These are phyloP conservation scores for Pipistrellus pygmaeus DNA, from an alignment of 2,797 vertebrate species.

Conservation along the genomic window DNA sequence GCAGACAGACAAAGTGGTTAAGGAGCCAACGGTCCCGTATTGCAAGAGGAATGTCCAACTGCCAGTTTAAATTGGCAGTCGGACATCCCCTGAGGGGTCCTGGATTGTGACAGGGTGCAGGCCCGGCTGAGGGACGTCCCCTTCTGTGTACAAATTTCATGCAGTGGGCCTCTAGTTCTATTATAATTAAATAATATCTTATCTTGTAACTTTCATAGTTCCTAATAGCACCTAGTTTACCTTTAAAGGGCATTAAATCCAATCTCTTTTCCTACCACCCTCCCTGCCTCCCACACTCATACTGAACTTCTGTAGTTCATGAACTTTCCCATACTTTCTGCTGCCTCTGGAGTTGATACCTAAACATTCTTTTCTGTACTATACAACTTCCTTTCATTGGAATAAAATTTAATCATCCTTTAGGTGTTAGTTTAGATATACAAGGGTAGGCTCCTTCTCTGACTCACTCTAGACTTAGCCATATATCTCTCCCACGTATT, in stretches of 20 bases:
- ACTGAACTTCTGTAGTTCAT: not conserved
- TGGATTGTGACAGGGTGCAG: too few species aligned
- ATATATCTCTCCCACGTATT: not conserved
- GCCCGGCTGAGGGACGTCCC: too few species aligned
- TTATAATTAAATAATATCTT: not conserved
- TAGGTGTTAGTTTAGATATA: not conserved
- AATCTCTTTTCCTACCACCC: not conserved
- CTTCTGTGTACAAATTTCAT: too few species aligned
- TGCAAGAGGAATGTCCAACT: too few species aligned
- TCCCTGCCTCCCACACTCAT: not conserved
- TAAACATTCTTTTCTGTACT: not conserved
- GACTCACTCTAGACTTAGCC: not conserved
- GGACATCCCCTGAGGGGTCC: too few species aligned
- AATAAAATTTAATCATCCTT: constrained; percentile 1
- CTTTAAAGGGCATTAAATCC: not conserved
- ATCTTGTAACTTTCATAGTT: not conserved
- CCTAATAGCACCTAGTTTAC: not conserved
- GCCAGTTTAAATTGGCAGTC: too few species aligned
- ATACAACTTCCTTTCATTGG: not conserved
- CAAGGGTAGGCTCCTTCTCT: not conserved
- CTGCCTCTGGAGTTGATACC: not conserved
- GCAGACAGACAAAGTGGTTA: too few species aligned
- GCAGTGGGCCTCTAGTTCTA: not conserved
- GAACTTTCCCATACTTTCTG: not conserved
- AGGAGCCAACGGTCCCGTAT: too few species aligned